Base-by-base conservation (phyloP, 1,140 invertebrate species). In the Zaprionus ghesquierei region DNA sequence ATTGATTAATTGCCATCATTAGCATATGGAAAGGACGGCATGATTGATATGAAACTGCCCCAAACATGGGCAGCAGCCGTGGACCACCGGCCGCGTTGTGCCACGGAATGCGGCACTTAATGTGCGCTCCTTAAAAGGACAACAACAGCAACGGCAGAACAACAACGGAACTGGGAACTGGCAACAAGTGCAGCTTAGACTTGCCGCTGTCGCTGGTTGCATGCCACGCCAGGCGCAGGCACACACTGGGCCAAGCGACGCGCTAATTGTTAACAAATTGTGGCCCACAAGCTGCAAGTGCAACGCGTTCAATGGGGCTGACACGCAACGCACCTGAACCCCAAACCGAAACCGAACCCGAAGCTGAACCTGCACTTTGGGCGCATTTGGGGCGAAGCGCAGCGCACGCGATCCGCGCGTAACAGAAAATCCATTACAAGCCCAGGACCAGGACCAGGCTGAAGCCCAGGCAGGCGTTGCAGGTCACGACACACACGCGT, bases 1-100 rank as follows among this genome's bases (percentile, higher is more conserved):
- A 87, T 87, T 87, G 84, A 87, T 87, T 87, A 87, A 87, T 87
- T 87, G 84, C 84, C 73, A 84, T 87, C 79, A 89, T 87, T 87
- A 87, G 84, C 84, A 87, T 87, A 87, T 76, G 73, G 60, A 75
- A 86, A 87, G 78, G 84, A 89, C 79, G 79, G 66, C 76, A 87
- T 87, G 84, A 87, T 89, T 89, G 84, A 87, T 89, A 84, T 78
- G 81, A 68, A 71, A 59, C 60, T 49, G 62, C 33, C 35, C 56
- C 49, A 69, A 61, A 61, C 49, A 61, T 44, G 49, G 49, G 27
- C 49, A 22, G 10, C 35, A n/a, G 6, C 2, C 13, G 15, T 2
- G 50, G 80, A 82, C 82, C 84, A 87, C 84, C 84, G 46, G 44
- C 69, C 15, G 15, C 35, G 69, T 41, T 46, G 82, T 12, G 49